Conservation (phyloP, 1,140 invertebrate genomes). For the Tetragonula clypearis region DNA sequence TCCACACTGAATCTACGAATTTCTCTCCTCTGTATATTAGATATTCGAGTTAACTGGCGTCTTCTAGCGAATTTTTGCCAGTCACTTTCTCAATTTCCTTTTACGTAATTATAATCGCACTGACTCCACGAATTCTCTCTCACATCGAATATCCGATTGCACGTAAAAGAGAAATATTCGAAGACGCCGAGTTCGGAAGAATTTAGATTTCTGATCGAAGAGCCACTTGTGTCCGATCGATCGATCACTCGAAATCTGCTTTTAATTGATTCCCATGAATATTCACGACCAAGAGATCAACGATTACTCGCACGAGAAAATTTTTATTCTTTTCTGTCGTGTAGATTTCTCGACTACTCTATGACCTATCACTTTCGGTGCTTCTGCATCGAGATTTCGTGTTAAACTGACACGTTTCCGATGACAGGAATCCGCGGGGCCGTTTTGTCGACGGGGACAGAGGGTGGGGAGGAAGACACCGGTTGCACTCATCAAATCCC, state of each 20-base stretch:
- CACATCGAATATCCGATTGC: too few relatives aligned
- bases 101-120: not conserved
- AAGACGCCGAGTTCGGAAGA: not conserved
- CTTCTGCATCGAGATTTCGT: conserved; percentile 75
- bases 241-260: not conserved
- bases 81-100: not conserved
- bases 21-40: not conserved
- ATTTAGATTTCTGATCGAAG: not conserved
- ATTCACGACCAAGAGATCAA: not conserved
- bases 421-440: conserved; percentile 75
- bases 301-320: not conserved
- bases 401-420: conserved; percentile 77
- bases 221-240: conserved; percentile 4
- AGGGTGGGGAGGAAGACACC: conserved; percentile 77
- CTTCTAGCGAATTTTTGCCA: not conserved
- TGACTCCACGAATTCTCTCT: too few relatives aligned
- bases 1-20: not conserved
- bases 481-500: conserved; percentile 79
- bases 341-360: not conserved
- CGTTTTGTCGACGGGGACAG: conserved; percentile 60
- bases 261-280: not conserved
- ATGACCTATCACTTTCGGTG: conserved; percentile 52
- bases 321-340: not conserved
- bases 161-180: not conserved
- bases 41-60: not conserved